Percentiles rank a stretch among this genome's conserved stretches.
Evolutionary conservation across 2,113 vertebrate genomes (phyloP).

Genomic region (Xiphophorus maculatus): DNA sequence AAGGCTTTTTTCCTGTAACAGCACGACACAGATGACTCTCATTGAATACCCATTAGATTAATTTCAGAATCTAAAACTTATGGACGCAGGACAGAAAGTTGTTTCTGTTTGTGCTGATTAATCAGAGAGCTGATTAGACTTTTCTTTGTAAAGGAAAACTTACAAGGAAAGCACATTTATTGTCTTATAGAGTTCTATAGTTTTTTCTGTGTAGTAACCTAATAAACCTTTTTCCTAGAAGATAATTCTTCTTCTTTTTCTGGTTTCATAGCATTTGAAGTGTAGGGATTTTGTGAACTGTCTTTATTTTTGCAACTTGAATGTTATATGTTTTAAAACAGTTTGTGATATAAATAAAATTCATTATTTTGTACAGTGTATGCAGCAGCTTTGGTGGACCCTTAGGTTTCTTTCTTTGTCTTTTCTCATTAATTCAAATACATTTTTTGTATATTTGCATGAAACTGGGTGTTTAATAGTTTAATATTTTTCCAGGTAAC

Average conservation of each 20-base stretch:
- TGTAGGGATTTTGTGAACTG: background rate
- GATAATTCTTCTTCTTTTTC: background rate
- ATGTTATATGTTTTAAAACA: background rate
- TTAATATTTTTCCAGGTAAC: too few species aligned
- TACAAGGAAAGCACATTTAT: background rate
- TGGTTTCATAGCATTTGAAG: background rate
- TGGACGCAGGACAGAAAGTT: background rate
- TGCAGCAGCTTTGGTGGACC: background rate
- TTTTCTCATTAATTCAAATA: too few species aligned
- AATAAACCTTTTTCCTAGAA: background rate
- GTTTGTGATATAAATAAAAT: background rate
- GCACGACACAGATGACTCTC: background rate
- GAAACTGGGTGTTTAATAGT: too few species aligned
- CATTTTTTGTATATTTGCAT: too few species aligned
- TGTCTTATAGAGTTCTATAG: background rate
- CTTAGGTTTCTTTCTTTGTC: too few species aligned
- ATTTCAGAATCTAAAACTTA: background rate
- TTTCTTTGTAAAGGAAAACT: background rate
- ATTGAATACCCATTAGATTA: background rate
- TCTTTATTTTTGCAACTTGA: conserved; percentile 14
- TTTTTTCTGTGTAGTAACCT: background rate
- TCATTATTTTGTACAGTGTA: background rate
- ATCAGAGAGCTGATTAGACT: background rate
- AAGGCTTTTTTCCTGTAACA: background rate
- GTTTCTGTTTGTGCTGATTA: background rate